These are phyloP conservation scores for Cephalotes varians DNA, from an alignment of 2,888 invertebrate species.

Conservation along the genomic window DNA sequence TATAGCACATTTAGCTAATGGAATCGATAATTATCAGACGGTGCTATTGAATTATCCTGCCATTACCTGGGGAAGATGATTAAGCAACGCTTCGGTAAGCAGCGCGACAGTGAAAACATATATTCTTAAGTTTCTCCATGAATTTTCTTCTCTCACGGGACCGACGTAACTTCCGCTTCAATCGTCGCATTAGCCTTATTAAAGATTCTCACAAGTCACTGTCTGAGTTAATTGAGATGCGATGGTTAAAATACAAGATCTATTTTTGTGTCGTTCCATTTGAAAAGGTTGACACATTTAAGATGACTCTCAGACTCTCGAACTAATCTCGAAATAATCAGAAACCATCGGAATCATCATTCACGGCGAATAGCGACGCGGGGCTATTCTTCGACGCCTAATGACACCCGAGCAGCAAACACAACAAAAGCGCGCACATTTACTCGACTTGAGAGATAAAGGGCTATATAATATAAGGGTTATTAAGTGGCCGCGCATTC, in stretches of 20 bases:
- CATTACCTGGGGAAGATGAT: slow-evolving; percentile 74
- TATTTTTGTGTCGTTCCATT: not conserved
- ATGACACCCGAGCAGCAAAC: slow-evolving; percentile 6
- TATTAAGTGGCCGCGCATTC: slow-evolving; percentile 83
- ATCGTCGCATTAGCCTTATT: slow-evolving; percentile 36
- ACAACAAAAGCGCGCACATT: slow-evolving; percentile 1
- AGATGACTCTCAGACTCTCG: not conserved
- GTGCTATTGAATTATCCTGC: slow-evolving; percentile 79
- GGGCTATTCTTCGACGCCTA: slow-evolving; percentile 7
- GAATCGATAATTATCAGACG: slow-evolving; percentile 78
- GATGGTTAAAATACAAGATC: not conserved
- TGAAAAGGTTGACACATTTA: not conserved
- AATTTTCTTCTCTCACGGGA: slow-evolving; percentile 17
- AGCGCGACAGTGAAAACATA: slow-evolving; percentile 61
- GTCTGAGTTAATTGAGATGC: slow-evolving; percentile 2
- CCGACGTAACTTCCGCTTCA: slow-evolving; percentile 27
- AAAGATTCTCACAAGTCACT: slow-evolving; percentile 3
- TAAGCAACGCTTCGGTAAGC: slow-evolving; percentile 78
- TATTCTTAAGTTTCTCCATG: slow-evolving; percentile 49
- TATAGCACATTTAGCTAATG: slow-evolving; percentile 82
- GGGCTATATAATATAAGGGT: slow-evolving; percentile 75
- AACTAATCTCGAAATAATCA: slow-evolving; percentile 7
- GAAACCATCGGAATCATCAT: not conserved
- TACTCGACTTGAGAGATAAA: slow-evolving; percentile 47
- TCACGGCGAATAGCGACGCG: not conserved